Evolutionary conservation across 2,888 invertebrate species (phyloP).

Genomic region (Platycheirus albimanus): DNA sequence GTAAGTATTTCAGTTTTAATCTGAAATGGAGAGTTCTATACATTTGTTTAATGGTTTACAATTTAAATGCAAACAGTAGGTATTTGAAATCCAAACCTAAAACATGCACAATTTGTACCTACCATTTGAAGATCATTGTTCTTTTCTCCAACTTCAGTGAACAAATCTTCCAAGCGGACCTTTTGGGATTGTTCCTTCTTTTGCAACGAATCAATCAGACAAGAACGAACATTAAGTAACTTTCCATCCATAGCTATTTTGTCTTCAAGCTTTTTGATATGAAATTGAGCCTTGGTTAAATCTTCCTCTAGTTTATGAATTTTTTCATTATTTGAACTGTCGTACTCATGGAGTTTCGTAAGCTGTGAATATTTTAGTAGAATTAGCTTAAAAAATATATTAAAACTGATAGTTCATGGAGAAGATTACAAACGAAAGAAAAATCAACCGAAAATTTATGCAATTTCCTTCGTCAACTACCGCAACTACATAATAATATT

Average conservation of each 20-base stretch:
- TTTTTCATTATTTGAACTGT: conserved; percentile 75
- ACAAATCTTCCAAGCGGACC: conserved; percentile 77
- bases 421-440: no score
- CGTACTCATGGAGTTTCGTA: conserved; percentile 46
- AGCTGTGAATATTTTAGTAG: conserved; percentile 43
- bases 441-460: no score
- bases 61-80: no score
- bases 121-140: conserved; percentile 71
- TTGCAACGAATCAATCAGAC: conserved; percentile 79
- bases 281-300: conserved; percentile 75
- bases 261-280: conserved; percentile 77
- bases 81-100: no score
- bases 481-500: no score
- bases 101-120: no score
- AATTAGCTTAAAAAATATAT: not conserved
- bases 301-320: conserved; percentile 75
- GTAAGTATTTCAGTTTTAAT: conserved; percentile 77
- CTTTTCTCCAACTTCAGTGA: conserved; percentile 77
- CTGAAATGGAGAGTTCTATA: conserved; percentile 73
- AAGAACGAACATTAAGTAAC: conserved; percentile 77
- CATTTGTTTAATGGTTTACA: not conserved
- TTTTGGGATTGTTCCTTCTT: conserved; percentile 77
- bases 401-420: no score
- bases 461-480: no score
- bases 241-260: conserved; percentile 77